A percentile compares a stretch with the other conserved stretches of the same genome.
Evolutionary conservation across 1,140 invertebrate species (phyloP).

Genomic region (Danaus plexippus): DNA sequence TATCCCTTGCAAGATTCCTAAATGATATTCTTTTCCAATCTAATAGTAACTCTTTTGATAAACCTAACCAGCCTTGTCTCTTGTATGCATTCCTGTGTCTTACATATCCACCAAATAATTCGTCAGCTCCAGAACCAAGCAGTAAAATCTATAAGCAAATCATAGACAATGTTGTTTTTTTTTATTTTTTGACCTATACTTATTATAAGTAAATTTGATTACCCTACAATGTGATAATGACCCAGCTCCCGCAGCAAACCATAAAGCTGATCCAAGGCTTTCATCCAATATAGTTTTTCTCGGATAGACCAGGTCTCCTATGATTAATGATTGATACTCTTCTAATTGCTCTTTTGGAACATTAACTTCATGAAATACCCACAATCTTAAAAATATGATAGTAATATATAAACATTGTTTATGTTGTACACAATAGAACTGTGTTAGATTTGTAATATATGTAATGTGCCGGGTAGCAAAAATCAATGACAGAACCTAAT

Average conservation of each 20-base stretch:
- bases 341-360: conserved; percentile 80
- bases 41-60: conserved; percentile 79
- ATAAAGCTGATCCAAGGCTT: conserved; percentile 93
- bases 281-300: conserved; percentile 94
- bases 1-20: conserved; percentile 95
- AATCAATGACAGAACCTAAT: neutral
- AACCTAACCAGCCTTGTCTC: conserved; percentile 76
- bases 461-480: conserved; percentile 21
- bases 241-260: conserved; percentile 89
- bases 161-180: no score
- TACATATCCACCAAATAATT: conserved; percentile 95
- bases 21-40: conserved; percentile 91
- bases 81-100: conserved; percentile 85
- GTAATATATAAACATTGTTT: neutral
- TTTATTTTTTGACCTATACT: no score
- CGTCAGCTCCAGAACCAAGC: conserved; percentile 96
- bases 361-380: conserved; percentile 80
- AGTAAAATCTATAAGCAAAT: conserved; percentile 78
- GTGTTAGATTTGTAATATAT: neutral
- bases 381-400: conserved; percentile 49
- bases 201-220: conserved; percentile 22
- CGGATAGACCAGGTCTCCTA: conserved; percentile 85
- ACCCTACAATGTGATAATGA: conserved; percentile 77
- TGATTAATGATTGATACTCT: conserved; percentile 73
- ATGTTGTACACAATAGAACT: neutral